These are phyloP conservation scores for Sturnus vulgaris DNA, from an alignment of 2,113 vertebrate genomes.

Conservation along the genomic window DNA sequence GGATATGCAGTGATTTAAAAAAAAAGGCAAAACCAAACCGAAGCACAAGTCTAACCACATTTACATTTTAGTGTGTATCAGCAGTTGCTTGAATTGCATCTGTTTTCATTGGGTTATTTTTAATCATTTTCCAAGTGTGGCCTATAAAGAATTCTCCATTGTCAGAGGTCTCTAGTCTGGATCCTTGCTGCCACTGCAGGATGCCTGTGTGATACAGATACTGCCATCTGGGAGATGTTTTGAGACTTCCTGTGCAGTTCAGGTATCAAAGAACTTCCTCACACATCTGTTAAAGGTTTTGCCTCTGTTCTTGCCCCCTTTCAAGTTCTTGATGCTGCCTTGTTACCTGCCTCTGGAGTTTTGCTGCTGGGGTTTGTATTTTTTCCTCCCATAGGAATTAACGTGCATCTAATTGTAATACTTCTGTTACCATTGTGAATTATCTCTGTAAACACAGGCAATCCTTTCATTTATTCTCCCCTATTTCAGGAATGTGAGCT, in stretches of 20 bases:
- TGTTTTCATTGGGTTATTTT: neutral
- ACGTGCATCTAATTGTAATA: neutral
- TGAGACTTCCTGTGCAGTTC: neutral
- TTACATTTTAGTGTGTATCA: neutral
- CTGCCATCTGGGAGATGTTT: neutral
- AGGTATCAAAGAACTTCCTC: constrained; percentile 18
- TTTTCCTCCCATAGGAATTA: neutral
- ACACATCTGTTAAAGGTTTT: constrained; percentile 11
- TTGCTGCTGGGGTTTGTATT: neutral
- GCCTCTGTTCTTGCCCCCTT: neutral
- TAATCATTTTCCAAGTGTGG: neutral
- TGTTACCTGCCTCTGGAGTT: neutral
- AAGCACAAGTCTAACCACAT: neutral
- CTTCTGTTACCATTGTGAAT: neutral
- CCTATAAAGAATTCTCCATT: neutral
- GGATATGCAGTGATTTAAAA: neutral
- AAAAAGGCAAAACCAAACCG: neutral
- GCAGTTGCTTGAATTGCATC: neutral
- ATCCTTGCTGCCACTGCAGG: neutral
- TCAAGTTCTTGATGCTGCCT: neutral
- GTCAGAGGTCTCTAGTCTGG: neutral
- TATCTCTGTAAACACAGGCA: neutral
- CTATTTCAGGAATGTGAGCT: neutral
- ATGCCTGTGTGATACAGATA: neutral
- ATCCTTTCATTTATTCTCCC: neutral